Percentiles rank a stretch among this genome's conserved stretches.
These are phyloP conservation scores for Eupsilia transversa DNA, from an alignment of 2,888 invertebrate genomes.

Conservation along the genomic window DNA sequence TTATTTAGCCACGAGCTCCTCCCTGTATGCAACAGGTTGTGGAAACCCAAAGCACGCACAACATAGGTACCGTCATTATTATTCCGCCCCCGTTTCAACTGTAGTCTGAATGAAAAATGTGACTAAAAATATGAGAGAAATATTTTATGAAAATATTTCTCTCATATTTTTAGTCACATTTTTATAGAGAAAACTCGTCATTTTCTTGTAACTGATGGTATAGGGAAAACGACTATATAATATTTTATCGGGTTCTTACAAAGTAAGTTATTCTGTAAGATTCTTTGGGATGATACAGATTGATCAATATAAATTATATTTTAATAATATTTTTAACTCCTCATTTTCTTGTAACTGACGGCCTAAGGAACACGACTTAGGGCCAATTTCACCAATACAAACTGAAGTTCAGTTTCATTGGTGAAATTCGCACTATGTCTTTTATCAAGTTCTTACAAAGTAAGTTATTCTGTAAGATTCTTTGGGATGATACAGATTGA, in stretches of 20 bases:
- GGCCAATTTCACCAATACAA: too few species aligned
- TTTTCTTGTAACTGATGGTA: background rate
- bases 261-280: background rate
- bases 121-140: too few species aligned
- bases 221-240: background rate
- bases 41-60: background rate
- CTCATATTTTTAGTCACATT: background rate
- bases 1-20: background rate
- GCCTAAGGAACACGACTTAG: background rate
- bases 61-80: background rate
- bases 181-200: background rate
- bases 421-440: too few species aligned
- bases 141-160: background rate
- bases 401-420: too few species aligned
- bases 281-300: background rate
- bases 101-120: too few species aligned
- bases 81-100: background rate
- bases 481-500: background rate
- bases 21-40: constrained; percentile 13
- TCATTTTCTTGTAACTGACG: background rate
- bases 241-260: background rate
- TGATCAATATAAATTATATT: too few species aligned
- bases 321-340: too few species aligned
- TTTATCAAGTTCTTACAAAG: background rate
- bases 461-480: background rate